These are phyloP conservation scores for Dipodomys ordii DNA, from an alignment of 2,113 vertebrate species.

Conservation along the genomic window DNA sequence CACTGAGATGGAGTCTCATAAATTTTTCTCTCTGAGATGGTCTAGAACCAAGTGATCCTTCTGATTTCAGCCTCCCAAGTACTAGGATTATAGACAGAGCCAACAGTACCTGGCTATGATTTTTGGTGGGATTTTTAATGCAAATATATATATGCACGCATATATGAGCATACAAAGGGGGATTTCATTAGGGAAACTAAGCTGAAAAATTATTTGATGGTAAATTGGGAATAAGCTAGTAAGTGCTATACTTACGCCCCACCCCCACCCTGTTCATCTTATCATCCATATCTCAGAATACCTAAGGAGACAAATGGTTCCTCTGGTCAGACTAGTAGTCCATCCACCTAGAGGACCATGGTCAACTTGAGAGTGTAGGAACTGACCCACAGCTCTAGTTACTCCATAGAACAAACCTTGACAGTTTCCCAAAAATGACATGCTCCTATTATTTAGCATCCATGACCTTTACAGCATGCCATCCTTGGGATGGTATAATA, in stretches of 20 bases:
- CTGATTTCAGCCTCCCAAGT: no score
- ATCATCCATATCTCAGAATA: background rate
- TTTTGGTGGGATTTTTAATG: background rate
- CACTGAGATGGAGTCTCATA: no score
- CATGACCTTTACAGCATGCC: constrained; percentile 43
- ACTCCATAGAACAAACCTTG: background rate
- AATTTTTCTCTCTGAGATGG: no score
- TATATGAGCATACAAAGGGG: no score
- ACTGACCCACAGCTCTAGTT: background rate
- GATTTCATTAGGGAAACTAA: background rate
- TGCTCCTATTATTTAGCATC: constrained; percentile 45
- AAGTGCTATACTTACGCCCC: background rate
- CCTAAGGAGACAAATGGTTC: background rate
- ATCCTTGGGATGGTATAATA: constrained; percentile 44
- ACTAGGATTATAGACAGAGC: no score
- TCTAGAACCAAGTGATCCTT: no score
- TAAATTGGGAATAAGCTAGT: constrained; percentile 35
- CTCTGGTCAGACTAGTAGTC: background rate
- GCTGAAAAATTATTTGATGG: constrained; percentile 13
- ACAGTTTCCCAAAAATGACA: constrained; percentile 37
- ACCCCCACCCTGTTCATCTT: background rate
- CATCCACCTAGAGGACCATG: background rate
- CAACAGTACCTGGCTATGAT: no score
- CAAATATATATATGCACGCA: background rate
- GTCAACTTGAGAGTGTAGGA: background rate